A percentile compares a stretch with the other conserved stretches of the same genome.
Evolutionary conservation across 1,140 invertebrate species (phyloP).

Genomic region (Nebria ingens): DNA sequence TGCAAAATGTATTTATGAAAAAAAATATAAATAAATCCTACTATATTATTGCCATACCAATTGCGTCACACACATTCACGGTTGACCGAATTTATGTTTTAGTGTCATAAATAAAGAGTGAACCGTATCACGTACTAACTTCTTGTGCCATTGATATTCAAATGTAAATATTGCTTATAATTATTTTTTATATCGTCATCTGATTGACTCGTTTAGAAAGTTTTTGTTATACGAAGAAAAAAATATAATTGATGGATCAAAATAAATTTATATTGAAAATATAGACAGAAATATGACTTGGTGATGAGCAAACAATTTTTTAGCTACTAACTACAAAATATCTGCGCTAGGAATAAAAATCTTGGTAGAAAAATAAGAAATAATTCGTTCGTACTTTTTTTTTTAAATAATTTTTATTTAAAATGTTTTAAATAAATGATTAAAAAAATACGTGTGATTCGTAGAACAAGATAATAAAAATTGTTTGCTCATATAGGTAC

Average conservation of each 20-base stretch:
- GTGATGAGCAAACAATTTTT: too few species aligned
- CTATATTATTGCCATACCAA: conserved; percentile 1
- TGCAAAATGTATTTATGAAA: not conserved
- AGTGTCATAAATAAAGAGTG: not conserved
- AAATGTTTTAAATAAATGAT: too few species aligned
- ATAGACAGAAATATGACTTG: too few species aligned
- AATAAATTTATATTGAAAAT: too few species aligned
- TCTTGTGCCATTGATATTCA: not conserved
- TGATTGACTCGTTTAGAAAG: not conserved
- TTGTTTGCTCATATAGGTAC: too few species aligned
- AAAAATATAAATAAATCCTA: not conserved
- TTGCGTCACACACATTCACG: conserved; percentile 1
- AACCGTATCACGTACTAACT: not conserved
- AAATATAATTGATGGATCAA: not conserved
- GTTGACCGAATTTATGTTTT: not conserved
- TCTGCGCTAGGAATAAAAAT: too few species aligned
- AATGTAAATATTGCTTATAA: not conserved
- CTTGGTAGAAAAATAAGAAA: too few species aligned
- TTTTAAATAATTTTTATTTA: too few species aligned
- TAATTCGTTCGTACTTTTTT: too few species aligned
- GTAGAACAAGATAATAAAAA: too few species aligned
- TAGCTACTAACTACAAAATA: too few species aligned
- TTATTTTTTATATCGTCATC: not conserved
- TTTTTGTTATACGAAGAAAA: not conserved
- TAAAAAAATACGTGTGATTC: too few species aligned